Evolutionary conservation across 53 echinoderm and acorn worm genomes (phyloP), one percentile per base, ranked within the genome.

Genomic region (Echinometra lucunter): DNA sequence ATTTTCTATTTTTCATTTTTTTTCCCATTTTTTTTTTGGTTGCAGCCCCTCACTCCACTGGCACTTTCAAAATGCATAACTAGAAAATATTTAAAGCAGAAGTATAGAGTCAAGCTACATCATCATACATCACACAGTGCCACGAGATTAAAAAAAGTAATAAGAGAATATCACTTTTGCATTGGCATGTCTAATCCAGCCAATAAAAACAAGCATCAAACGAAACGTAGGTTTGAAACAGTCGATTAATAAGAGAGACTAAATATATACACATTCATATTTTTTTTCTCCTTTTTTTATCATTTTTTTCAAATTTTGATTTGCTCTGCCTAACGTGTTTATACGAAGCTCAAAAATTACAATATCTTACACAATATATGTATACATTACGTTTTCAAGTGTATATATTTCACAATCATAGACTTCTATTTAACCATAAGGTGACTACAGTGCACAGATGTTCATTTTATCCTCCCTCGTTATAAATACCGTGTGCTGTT

Each of bases 261-360:
- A 92, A 56, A 92, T 92, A 92, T 92, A 92, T 92, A 92, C 92
- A 92, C 92, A 92, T 92, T 92, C 75, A 75, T 75, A 67, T 91
- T 91, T 92, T 92, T 92, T 92, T 56, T 72, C 70, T 37, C 57
- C 67, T 92, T 92, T 92, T 92, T 75, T 74, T 17, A 57, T 92
- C 7, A 17, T 91, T 91, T 91, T 91, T 69, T 66, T 91, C 92
- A 75, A 75, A 92, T 75, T 92, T 74, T 92, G 74, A 53, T 57
- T 92, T 78, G 78, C 92, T 92, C 80, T 92, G 92, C 92, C 92
- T 92, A 92, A 92, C 57, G 74, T 53, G 80, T 92, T 92, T 92
- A 92, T 92, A 92, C 92, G 92, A 92, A 92, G 92, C 92, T 92
- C 92, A 92, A 92, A 92, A 92, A 92, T 92, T 92, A 92, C 92